These are phyloP conservation scores for Drosophila kanekoi DNA, from an alignment of 2,888 invertebrate genomes.

Conservation along the genomic window DNA sequence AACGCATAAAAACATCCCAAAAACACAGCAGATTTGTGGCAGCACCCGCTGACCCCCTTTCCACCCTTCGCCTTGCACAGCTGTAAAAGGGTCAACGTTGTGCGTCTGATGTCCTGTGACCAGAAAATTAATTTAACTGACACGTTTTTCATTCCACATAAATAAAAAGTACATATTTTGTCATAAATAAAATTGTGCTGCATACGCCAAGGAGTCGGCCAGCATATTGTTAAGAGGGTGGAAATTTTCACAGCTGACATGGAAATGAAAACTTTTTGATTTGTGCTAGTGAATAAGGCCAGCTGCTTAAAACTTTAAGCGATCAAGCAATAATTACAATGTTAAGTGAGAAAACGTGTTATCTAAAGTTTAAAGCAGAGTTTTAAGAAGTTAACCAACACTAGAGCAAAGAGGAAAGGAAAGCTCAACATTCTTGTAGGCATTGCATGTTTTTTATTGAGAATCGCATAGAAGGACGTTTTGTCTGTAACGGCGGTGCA, in stretches of 20 bases:
- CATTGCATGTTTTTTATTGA: not conserved
- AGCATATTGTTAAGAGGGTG: not conserved
- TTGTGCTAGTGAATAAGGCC: constrained; percentile 1
- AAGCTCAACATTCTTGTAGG: too few species aligned
- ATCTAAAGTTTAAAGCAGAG: not conserved
- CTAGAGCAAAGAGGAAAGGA: too few species aligned
- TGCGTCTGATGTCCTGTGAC: constrained; percentile 50
- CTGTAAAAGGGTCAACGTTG: constrained; percentile 46
- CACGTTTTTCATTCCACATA: constrained; percentile 65
- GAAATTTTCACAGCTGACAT: not conserved
- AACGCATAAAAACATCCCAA: constrained; percentile 44
- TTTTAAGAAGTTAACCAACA: constrained; percentile 1
- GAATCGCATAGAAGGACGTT: not conserved
- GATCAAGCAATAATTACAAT: constrained; percentile 5
- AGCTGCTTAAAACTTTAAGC: not conserved
- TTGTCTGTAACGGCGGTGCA: too few species aligned
- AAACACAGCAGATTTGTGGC: constrained; percentile 62
- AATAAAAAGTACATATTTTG: constrained; percentile 33
- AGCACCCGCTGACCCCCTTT: not conserved
- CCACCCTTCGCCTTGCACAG: not conserved
- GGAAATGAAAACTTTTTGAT: constrained; percentile 5
- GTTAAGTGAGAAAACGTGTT: constrained; percentile 1
- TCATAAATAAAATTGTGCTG: constrained; percentile 49
- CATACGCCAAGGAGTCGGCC: constrained; percentile 36
- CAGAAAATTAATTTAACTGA: constrained; percentile 74